Base-by-base conservation (phyloP, 2,113 vertebrate species). In the Leptobrachium leishanense region DNA sequence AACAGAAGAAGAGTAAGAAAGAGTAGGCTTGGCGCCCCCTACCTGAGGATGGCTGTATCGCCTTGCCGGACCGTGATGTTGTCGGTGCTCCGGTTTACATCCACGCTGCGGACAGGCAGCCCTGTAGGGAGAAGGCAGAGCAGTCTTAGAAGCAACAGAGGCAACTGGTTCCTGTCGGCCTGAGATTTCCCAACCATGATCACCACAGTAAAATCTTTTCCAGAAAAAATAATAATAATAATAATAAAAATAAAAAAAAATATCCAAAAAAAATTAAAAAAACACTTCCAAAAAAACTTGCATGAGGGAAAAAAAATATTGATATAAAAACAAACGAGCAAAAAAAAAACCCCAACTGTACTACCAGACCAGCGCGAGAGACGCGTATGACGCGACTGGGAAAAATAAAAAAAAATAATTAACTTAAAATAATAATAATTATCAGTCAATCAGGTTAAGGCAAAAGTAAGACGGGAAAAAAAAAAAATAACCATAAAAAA, bases 21-120 rank as follows among this genome's bases (percentile, higher is more conserved):
- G 43, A 41, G 13, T 55, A 87, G 87, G 87, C 89, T 72, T 40
- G 73, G 84, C 66, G 84, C 90, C 92, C 76, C 92, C 90, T 97
- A 99, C 97, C 97, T 96, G 93, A 99, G 97, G 71, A 98, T 94
- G 84, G 97, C 97, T 44, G 97, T 99, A 90, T 99, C 97, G 83
- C 97, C 97, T 92, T 99, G 97, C 85, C 97, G 95, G 91, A 99
- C 96, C 88, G 97, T 99, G 93, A 99, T 98, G 96, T 98, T 99
- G 94, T 99, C 97, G 72, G 96, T 98, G 86, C 96, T 94, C 86
- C 96, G 95, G 92, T 95, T 97, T 94, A 96, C 96, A 93, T 98
- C 96, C 95, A 97, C 96, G 90, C 96, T 98, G 90, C 95, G 96
- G 89, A 98, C 97, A 43, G 97, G 96, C 91, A 98, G 95, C 90